phyloP scores from a whole-genome alignment of 2,113 vertebrate genomes.

The Paracanthobrama guichenoti region DNA sequence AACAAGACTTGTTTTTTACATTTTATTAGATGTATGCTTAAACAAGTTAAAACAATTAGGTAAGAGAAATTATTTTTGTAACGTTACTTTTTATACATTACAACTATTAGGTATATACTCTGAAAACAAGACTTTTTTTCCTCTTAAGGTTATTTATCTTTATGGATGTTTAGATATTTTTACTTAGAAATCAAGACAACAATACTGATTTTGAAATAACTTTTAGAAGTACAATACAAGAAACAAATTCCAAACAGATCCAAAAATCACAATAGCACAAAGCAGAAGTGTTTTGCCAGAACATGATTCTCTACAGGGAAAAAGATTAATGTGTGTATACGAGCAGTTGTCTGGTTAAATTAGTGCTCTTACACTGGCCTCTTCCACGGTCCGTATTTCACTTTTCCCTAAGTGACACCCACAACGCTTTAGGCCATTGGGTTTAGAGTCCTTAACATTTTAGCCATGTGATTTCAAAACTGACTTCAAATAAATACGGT shows the following conservation, averaged over 20 bases:
- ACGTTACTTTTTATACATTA: no score
- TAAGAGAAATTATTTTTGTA: no score
- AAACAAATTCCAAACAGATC: not conserved
- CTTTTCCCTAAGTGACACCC: conserved; percentile 39
- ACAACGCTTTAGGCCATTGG: conserved; percentile 11
- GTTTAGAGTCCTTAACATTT: conserved; percentile 26
- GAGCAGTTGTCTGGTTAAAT: conserved; percentile 47
- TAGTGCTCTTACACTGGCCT: conserved; percentile 38
- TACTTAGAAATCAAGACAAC: not conserved
- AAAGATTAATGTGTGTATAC: conserved; percentile 49
- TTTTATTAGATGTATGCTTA: not conserved
- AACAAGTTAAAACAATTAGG: not conserved
- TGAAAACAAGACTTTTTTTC: not conserved
- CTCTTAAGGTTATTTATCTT: not conserved
- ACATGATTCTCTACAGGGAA: conserved; percentile 32
- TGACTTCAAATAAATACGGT: not conserved
- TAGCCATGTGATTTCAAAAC: not conserved
- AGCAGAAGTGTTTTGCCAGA: conserved; percentile 40
- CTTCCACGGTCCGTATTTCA: conserved; percentile 56
- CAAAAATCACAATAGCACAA: conserved; percentile 3
- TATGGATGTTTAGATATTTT: not conserved
- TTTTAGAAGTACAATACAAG: not conserved
- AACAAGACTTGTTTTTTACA: not conserved
- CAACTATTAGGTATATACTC: not conserved
- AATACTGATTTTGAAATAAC: not conserved